phyloP scores from a whole-genome alignment of 2,113 vertebrate genomes.

The Brevimyrus niger region DNA sequence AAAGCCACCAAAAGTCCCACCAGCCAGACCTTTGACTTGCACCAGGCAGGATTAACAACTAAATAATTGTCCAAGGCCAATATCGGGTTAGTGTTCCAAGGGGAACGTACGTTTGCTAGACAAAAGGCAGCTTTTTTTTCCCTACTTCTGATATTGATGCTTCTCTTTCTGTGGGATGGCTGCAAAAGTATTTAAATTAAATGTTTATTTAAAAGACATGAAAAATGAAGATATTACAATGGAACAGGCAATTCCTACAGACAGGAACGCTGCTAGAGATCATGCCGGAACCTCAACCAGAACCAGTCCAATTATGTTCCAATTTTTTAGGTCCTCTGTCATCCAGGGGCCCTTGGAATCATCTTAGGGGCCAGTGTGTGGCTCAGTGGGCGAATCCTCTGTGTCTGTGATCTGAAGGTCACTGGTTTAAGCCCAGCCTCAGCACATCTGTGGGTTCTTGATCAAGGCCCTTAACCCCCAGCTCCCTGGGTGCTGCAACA shows the following conservation, averaged over 20 bases:
- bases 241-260: neutral
- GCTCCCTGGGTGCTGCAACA: no score
- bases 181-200: neutral
- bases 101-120: neutral
- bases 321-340: neutral
- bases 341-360: no score
- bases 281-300: neutral
- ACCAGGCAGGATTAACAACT: neutral
- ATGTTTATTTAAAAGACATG: neutral
- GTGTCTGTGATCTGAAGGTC: no score
- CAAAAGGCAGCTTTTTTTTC: neutral
- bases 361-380: no score
- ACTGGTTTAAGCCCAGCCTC: no score
- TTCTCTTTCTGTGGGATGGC: neutral
- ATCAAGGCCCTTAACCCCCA: no score
- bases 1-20: constrained; percentile 4
- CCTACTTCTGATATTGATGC: neutral
- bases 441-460: no score
- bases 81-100: neutral
- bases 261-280: neutral
- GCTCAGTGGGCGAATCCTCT: no score
- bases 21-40: neutral
- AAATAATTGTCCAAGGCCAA: neutral
- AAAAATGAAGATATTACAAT: neutral
- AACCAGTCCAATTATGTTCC: neutral